Evolutionary conservation across 2,888 invertebrate species (phyloP).

Genomic region (Flexamia atlantica): DNA sequence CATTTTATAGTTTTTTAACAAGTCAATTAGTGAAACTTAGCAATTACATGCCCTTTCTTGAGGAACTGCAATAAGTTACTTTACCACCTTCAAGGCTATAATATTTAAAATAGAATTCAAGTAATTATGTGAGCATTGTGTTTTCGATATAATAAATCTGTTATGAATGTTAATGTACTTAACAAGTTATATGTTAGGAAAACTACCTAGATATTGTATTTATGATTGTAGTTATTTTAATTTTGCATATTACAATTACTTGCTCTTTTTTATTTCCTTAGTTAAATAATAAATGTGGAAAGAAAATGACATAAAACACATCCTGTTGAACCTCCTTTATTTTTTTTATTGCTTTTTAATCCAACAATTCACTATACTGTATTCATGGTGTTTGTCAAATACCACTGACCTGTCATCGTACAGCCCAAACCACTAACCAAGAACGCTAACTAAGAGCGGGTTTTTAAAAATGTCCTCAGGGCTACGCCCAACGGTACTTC

Average conservation of each 20-base stretch:
- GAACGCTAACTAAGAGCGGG: too few species aligned
- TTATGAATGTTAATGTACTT: constrained; percentile 7
- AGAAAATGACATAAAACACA: too few species aligned
- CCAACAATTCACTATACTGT: too few species aligned
- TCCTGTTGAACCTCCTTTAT: too few species aligned
- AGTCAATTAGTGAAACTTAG: constrained; percentile 12
- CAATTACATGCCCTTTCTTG: not conserved
- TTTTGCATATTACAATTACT: not conserved
- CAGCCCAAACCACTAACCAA: too few species aligned
- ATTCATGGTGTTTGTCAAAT: too few species aligned
- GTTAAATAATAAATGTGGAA: too few species aligned
- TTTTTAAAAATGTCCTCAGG: too few species aligned
- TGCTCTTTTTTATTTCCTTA: constrained; percentile 6
- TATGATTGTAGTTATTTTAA: not conserved
- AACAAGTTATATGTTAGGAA: not conserved
- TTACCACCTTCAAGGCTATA: not conserved
- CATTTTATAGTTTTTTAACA: not conserved
- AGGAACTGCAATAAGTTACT: constrained; percentile 10
- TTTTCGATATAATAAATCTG: not conserved
- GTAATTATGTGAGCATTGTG: not conserved
- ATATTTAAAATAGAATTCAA: too few species aligned
- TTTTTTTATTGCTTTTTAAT: too few species aligned
- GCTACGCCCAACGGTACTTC: too few species aligned
- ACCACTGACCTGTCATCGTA: too few species aligned
- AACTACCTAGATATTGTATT: not conserved